phyloP scores from a whole-genome alignment of 2,888 invertebrate genomes.

The Scaptomyza tumidula region DNA sequence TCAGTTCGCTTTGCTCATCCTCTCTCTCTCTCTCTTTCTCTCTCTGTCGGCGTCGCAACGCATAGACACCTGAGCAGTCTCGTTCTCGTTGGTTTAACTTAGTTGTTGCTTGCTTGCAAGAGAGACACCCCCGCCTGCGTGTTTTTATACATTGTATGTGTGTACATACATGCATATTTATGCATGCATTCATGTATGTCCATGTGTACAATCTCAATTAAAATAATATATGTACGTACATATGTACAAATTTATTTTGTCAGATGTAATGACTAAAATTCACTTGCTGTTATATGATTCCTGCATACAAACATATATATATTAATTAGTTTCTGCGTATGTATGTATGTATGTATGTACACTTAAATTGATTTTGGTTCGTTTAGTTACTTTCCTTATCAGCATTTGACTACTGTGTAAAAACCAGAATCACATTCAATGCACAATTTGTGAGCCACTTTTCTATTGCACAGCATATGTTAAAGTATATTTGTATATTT shows the following conservation, averaged over 20 bases:
- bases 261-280: conserved; percentile 1
- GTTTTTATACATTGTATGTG: conserved; percentile 4
- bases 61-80: conserved; percentile 50
- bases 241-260: conserved; percentile 4
- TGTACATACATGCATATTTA: conserved; percentile 12
- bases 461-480: neutral
- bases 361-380: conserved; percentile 3
- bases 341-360: neutral
- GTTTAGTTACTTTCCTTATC: conserved; percentile 1
- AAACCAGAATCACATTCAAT: neutral
- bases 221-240: neutral
- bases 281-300: neutral
- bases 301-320: neutral
- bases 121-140: conserved; percentile 8
- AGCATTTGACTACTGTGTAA: neutral
- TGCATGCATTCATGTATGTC: neutral
- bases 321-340: neutral
- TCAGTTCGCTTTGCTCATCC: conserved; percentile 19
- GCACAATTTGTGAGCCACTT: neutral
- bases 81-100: conserved; percentile 48
- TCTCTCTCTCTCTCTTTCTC: conserved; percentile 12
- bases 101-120: conserved; percentile 1
- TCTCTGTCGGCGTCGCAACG: conserved; percentile 13
- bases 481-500: too few species aligned
- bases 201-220: conserved; percentile 1